Evolutionary conservation across 2,888 invertebrate species (phyloP).

Genomic region (Rhagonycha fulva): DNA sequence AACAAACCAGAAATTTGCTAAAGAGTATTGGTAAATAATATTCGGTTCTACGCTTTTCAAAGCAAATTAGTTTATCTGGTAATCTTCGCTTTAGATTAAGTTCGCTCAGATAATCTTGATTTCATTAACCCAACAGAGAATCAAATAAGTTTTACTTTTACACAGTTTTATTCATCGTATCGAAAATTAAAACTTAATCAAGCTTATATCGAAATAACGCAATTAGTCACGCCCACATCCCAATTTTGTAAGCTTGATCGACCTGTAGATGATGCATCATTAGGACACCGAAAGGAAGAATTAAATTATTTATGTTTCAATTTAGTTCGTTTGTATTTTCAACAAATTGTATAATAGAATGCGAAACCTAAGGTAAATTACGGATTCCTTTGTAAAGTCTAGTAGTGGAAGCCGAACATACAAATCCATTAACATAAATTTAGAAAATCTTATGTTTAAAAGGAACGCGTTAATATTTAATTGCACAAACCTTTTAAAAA

Average conservation of each 20-base stretch:
- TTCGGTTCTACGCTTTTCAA: conserved; percentile 9
- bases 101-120: conserved; percentile 12
- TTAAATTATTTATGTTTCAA: not conserved
- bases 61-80: conserved; percentile 8
- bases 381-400: not conserved
- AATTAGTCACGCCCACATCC: not conserved
- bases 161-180: not conserved
- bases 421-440: not conserved
- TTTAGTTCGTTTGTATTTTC: not conserved
- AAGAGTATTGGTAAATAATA: conserved; percentile 11
- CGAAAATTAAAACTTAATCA: not conserved
- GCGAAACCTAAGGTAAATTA: not conserved
- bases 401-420: not conserved
- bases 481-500: not conserved
- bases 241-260: not conserved
- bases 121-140: conserved; percentile 9
- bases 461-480: not conserved
- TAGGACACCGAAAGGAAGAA: not conserved
- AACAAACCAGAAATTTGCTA: not conserved
- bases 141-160: not conserved
- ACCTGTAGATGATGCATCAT: not conserved
- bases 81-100: conserved; percentile 8
- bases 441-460: not conserved
- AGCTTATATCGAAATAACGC: not conserved
- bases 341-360: not conserved